Base-by-base conservation (phyloP, 2,113 vertebrate genomes). In the Suncus etruscus region DNA sequence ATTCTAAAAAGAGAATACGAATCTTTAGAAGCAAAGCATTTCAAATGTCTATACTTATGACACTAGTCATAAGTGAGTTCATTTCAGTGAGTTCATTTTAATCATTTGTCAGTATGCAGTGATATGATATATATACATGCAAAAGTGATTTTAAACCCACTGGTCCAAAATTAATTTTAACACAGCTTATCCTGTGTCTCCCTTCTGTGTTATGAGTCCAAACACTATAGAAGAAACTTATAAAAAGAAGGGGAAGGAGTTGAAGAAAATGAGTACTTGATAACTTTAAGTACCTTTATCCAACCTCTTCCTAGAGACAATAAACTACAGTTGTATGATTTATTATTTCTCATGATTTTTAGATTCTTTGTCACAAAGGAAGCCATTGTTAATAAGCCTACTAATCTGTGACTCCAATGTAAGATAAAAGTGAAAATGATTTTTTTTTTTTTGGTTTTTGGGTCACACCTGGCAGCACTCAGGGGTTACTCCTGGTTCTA, bases 41-140 rank as follows among this genome's bases (percentile, higher is more conserved):
- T 74, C 11, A 83, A 95, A 82, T 69, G 32, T 4, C n/a, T 27
- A 0, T 66, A 14, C 39, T 82, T 93, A 70, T 12, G 2, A 48
- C 81, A 18, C 48, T 75, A 7, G 29, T n/a, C n/a, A n/a, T n/a
- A n/a, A n/a, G n/a, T n/a, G n/a, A n/a, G n/a, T n/a, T n/a, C n/a
- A n/a, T n/a, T n/a, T n/a, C n/a, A n/a, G n/a, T n/a, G n/a, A 15
- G 31, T 70, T 74, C 45, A 82, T 82, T 92, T 96, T 61, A 90
- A 92, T 93, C 81, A 94, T 82, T 94, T 95, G 80, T 84, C 78
- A 95, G 73, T 92, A 82, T 72, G 73, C 86, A 86, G 58, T 92
- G 11, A 51, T 91, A 82, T 72, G 73, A 85, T 85, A 63, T 92
- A 10, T 48, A 94, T 95, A 85, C 32, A 86, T 6, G 16, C 78